Evolutionary conservation across 2,113 vertebrate species (phyloP), one percentile per base, ranked within the genome.

Genomic region (Pachycephala philippinensis): DNA sequence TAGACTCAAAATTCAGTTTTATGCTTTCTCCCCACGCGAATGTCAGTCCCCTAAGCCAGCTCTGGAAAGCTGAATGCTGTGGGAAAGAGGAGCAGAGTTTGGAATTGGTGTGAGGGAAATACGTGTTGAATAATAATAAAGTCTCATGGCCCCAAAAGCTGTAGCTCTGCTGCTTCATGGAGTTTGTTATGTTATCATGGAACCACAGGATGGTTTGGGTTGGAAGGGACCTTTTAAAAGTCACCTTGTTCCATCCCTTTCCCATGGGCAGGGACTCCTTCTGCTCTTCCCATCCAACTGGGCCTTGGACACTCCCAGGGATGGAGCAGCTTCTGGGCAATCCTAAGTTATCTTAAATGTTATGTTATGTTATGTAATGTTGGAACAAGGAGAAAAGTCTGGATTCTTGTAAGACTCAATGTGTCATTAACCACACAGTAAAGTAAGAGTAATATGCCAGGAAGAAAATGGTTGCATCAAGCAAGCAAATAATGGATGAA

Each of bases 261-360:
- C 27, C 27, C 65, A 24, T 17, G 19, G 33, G 12, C 47, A 61
- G 54, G 45, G 47, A 47, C 45, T 42, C 3, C 26, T 49, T 54
- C 35, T 6, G 4, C 12, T 19, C 2, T 6, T 1, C 12, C 18
- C 0, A 0, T 56, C 56, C 40, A 40, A 13, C 11, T n/a, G 69
- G 61, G 40, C 30, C 47, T 27, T 16, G 79, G 42, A 11, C 35
- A 19, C 4, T 23, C 0, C 40, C 49, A 90, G 56, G 49, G 49
- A 54, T 56, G 47, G 26, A 14, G 7, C 30, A 76, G 53, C 53
- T 37, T 22, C 7, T 44, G 37, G 9, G 27, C 33, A 44, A 9
- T 19, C 27, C 26, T 13, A 68, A 37, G 3, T 44, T 27, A 18
- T 37, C 14, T 33, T 33, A 60, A 50, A 30, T 49, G 30, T 13